phyloP scores from a whole-genome alignment of 2,797 vertebrate species.

The Rachycentron canadum region DNA sequence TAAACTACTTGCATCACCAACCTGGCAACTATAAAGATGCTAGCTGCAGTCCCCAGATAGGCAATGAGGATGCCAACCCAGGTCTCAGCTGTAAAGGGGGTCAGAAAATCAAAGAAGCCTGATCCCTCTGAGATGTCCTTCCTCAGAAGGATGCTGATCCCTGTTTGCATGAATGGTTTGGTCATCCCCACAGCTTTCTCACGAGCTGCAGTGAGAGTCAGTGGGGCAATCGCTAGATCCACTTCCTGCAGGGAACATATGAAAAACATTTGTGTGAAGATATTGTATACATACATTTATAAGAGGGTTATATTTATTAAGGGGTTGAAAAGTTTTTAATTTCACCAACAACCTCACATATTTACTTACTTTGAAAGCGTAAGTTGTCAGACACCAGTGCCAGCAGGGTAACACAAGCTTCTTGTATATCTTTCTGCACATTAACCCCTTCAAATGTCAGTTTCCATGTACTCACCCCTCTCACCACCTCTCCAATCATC shows the following conservation, averaged over 20 bases:
- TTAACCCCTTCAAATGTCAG: slow-evolving; percentile 17
- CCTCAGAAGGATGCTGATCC: slow-evolving; percentile 90
- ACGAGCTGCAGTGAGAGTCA: slow-evolving; percentile 90
- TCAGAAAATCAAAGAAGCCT: slow-evolving; percentile 89
- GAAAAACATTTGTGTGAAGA: neutral
- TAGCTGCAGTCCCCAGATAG: slow-evolving; percentile 88
- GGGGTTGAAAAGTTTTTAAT: neutral
- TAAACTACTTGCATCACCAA: slow-evolving; percentile 44
- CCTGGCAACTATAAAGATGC: slow-evolving; percentile 90
- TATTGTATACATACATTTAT: neutral
- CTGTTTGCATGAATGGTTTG: slow-evolving; percentile 92
- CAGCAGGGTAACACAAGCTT: slow-evolving; percentile 5
- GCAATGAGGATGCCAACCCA: slow-evolving; percentile 90
- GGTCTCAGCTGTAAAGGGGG: slow-evolving; percentile 89
- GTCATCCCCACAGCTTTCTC: slow-evolving; percentile 90
- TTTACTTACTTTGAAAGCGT: slow-evolving; percentile 14
- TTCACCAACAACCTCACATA: neutral
- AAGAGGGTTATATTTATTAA: neutral
- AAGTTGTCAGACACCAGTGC: neutral
- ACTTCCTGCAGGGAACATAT: slow-evolving; percentile 86
- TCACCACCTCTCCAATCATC: slow-evolving; percentile 91
- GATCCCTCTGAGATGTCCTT: slow-evolving; percentile 85
- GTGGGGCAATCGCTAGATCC: slow-evolving; percentile 89
- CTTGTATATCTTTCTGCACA: slow-evolving; percentile 14
- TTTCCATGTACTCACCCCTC: slow-evolving; percentile 82